Evolutionary conservation across 2,113 vertebrate genomes (phyloP).

Genomic region (Thunnus maccoyii): DNA sequence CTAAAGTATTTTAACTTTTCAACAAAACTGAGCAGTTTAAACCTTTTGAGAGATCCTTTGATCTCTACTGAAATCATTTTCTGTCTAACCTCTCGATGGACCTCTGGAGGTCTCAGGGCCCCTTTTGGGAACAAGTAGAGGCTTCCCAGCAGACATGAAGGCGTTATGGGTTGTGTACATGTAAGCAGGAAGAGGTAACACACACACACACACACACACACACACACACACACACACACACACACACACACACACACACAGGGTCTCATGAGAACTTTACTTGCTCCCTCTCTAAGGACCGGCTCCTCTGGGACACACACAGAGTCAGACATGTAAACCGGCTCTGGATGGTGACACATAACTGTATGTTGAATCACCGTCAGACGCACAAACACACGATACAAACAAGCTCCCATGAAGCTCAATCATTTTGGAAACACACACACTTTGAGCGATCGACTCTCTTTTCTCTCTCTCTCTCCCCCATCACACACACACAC

Average conservation of each 20-base stretch:
- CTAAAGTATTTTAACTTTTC: too few species aligned
- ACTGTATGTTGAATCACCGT: constrained; percentile 14
- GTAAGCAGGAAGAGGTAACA: constrained; percentile 56
- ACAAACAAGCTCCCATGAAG: background rate
- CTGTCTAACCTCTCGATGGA: constrained; percentile 2
- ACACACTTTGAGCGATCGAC: constrained; percentile 13
- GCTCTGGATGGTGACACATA: constrained; percentile 17
- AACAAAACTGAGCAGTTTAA: too few species aligned
- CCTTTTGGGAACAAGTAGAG: constrained; percentile 29
- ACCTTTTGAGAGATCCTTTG: background rate
- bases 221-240: constrained; percentile 39
- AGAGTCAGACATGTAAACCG: constrained; percentile 19
- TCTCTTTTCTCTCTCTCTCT: background rate
- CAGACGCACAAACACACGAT: background rate
- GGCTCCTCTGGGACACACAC: constrained; percentile 37
- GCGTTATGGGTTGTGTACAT: constrained; percentile 53
- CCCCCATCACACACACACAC: constrained; percentile 22
- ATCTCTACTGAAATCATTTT: background rate
- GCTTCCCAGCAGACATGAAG: constrained; percentile 33
- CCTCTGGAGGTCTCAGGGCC: constrained; percentile 29
- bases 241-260: background rate
- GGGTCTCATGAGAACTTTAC: constrained; percentile 49
- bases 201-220: constrained; percentile 32
- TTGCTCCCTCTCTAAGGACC: constrained; percentile 8
- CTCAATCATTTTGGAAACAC: constrained; percentile 2